phyloP scores from a whole-genome alignment of 2,113 vertebrate species.

The Butorides virescens region DNA sequence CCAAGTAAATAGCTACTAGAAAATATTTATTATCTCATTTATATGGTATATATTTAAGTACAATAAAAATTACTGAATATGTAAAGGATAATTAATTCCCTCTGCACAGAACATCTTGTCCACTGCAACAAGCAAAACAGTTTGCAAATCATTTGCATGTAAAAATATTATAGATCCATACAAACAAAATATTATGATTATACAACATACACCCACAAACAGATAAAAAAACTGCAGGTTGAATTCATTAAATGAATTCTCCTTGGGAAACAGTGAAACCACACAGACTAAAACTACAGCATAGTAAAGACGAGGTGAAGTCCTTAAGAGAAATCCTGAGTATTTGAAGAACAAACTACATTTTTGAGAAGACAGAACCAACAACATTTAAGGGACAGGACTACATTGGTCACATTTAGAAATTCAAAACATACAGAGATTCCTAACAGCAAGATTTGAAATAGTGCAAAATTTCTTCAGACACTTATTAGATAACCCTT shows the following conservation, averaged over 20 bases:
- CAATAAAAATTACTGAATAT: background rate
- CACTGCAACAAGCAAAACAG: background rate
- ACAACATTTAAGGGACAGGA: background rate
- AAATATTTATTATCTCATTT: background rate
- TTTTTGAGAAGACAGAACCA: background rate
- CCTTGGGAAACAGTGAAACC: background rate
- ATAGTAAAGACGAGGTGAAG: background rate
- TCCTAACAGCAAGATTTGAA: background rate
- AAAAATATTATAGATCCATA: background rate
- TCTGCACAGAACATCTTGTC: background rate
- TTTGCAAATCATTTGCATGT: background rate
- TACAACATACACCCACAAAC: background rate
- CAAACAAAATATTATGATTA: background rate
- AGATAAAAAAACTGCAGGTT: background rate
- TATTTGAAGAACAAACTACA: background rate
- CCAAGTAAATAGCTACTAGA: background rate
- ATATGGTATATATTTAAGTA: background rate
- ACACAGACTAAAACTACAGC: background rate
- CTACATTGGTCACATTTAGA: background rate
- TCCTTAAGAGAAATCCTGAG: background rate
- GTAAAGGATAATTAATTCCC: background rate
- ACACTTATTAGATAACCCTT: background rate
- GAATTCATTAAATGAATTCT: background rate
- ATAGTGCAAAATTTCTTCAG: background rate
- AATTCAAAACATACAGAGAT: background rate